Base-by-base conservation (phyloP, 1,140 invertebrate genomes). In the Papilio aristodemus region DNA sequence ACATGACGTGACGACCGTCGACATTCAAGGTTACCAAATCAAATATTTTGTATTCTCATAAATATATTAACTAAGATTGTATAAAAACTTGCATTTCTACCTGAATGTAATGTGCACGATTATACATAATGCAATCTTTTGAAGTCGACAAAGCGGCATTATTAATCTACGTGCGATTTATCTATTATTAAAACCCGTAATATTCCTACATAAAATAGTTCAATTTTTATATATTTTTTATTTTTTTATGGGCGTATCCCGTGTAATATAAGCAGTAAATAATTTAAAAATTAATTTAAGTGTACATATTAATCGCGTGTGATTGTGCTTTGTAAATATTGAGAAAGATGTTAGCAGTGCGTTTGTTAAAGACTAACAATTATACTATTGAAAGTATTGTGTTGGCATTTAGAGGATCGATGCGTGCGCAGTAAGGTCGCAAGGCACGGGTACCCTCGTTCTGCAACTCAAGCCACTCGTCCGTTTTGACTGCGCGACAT, bases 401-500 rank as follows among this genome's bases (percentile, higher is more conserved):
- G n/a, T 17, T 14, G 25, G 19, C 19, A 63, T n/a, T 4, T 39
- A 39, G 13, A 46, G 25, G 22, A 13, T 46, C 63, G 8, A n/a
- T 46, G 63, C 63, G 76, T 81, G 75, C 74, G 70, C 46, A 54
- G 67, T 57, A 69, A 74, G 69, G 77, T 72, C 73, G 68, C 67
- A 74, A 69, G 14, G 72, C 62, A 70, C 76, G 71, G 73, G 67
- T 88, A 90, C 87, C 88, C 66, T 86, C 81, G 58, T 76, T 78
- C 58, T 76, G 68, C 63, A 86, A 73, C 70, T 87, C 85, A 67
- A 86, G 67, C 89, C 89, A 91, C 54, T 88, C 85, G 69, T 90
- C 87, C 22, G 76, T 74, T 78, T 85, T 89, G 43, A 91, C 72
- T 17, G 73, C 54, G 58, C 84, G 85, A 72, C 79, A 88, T 63